Conservation (phyloP, 1,140 invertebrate species). For the Belonocnema kinseyi region DNA sequence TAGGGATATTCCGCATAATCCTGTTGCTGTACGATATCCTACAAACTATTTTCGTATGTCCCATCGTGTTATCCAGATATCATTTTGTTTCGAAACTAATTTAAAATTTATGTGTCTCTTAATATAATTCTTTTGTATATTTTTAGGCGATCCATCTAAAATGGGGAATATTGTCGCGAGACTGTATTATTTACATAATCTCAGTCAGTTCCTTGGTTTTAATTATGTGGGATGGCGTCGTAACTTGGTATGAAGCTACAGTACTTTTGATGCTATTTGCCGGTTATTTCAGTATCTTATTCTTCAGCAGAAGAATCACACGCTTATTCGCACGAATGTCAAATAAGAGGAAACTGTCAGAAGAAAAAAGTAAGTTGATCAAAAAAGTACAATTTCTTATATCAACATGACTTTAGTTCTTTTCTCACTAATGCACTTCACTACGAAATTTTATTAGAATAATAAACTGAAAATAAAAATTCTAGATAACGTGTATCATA, state of each 20-base stretch:
- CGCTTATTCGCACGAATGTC: slow-evolving; percentile 28
- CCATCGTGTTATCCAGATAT: no score
- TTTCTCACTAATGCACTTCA: no score
- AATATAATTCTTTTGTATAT: slow-evolving; percentile 1
- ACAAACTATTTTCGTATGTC: no score
- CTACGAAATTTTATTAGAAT: background rate
- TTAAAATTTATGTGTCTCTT: background rate
- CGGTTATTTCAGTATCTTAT: slow-evolving; percentile 81
- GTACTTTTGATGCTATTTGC: slow-evolving; percentile 82
- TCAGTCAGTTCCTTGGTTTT: slow-evolving; percentile 85
- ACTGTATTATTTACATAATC: slow-evolving; percentile 88
- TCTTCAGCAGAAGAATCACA: slow-evolving; percentile 65
- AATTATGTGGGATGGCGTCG: slow-evolving; percentile 86
- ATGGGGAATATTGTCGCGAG: slow-evolving; percentile 89
- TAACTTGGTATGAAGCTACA: slow-evolving; percentile 87
- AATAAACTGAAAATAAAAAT: no score
- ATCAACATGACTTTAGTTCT: background rate
- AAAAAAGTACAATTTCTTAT: background rate
- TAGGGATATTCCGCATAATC: no score
- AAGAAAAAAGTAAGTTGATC: slow-evolving; percentile 43
- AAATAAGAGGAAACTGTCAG: slow-evolving; percentile 37
- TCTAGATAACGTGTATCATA: no score
- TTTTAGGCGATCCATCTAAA: slow-evolving; percentile 87
- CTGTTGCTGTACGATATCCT: no score
- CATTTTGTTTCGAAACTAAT: no score